phyloP scores from a whole-genome alignment of 2,888 invertebrate species.

The Drosophila flavopinicola region DNA sequence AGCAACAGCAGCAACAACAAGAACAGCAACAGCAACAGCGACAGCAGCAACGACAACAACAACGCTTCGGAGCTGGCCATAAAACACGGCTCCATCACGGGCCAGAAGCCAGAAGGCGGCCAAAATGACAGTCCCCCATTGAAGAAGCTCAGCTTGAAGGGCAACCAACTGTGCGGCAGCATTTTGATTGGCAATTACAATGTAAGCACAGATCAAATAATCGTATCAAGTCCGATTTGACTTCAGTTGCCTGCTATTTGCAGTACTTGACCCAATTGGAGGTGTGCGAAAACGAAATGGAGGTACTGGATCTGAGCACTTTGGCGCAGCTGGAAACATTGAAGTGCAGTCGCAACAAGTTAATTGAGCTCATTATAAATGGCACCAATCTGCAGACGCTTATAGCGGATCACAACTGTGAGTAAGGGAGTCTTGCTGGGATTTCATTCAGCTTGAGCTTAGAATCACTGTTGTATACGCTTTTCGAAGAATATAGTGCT shows the following conservation, averaged over 20 bases:
- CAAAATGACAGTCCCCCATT: slow-evolving; percentile 85
- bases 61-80: slow-evolving; percentile 39
- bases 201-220: slow-evolving; percentile 85
- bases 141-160: slow-evolving; percentile 90
- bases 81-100: slow-evolving; percentile 37
- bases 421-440: slow-evolving; percentile 27
- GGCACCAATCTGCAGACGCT: slow-evolving; percentile 90
- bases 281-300: slow-evolving; percentile 93
- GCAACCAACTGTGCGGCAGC: slow-evolving; percentile 92
- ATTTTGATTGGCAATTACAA: slow-evolving; percentile 94
- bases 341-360: slow-evolving; percentile 90
- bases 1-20: slow-evolving; percentile 9
- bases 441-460: background rate
- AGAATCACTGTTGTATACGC: too few relatives aligned
- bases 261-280: slow-evolving; percentile 93
- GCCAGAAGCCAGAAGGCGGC: slow-evolving; percentile 35
- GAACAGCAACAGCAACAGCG: slow-evolving; percentile 3
- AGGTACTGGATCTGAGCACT: slow-evolving; percentile 92
- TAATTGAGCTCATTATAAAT: slow-evolving; percentile 91
- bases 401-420: slow-evolving; percentile 90
- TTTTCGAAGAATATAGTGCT: too few relatives aligned
- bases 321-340: slow-evolving; percentile 90
- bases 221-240: background rate
- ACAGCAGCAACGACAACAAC: slow-evolving; percentile 7
- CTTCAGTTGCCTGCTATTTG: slow-evolving; percentile 74